Evolutionary conservation across 2,797 vertebrate species (phyloP), one percentile per base, ranked within the genome.

Genomic region (Euphonia xanthogaster): DNA sequence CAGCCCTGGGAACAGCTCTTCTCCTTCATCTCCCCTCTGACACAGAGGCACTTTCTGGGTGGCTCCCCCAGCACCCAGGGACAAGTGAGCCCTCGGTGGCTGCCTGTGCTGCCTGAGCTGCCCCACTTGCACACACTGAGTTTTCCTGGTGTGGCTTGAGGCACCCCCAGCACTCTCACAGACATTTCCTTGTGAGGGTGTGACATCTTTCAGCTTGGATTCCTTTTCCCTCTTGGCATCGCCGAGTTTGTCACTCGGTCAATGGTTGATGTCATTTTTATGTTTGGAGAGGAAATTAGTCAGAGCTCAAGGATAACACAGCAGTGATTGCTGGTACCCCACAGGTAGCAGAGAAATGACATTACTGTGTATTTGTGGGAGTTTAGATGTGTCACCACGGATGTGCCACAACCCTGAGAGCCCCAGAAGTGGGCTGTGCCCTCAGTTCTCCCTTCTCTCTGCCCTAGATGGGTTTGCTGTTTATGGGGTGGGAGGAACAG

Each of bases 91-190:
- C 20, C 7, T 2, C 50, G 23, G 13, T 6, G 21, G 2, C 31
- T 13, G 27, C 2, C 10, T 48, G 65, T 4, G 18, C 40, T 28
- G 40, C 27, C 76, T 86, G 80, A 88, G 54, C 48, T 7, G 3
- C 42, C 15, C n/a, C 47, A 2, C 37, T 35, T 0, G 0, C 51
- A 72, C 1, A 0, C 17, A 18, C 50, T 0, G 1, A 66, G 12
- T 11, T 21, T 30, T 77, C 40, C 28, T 55, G n/a, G 2, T 33
- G 24, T 12, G 40, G 2, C 33, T 47, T 6, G 1, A 30, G 47
- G 44, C 40, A 68, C 13, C 48, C 65, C 31, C 30, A 30, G n/a
- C 2, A 2, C 33, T 8, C n/a, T 7, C 53, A 8, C 1, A 3
- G 55, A 11, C 8, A 35, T 47, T 47, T 51, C 40, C 20, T 23